These are phyloP conservation scores for Lucinisca nassula DNA, from an alignment of 2,888 invertebrate genomes.

Conservation along the genomic window DNA sequence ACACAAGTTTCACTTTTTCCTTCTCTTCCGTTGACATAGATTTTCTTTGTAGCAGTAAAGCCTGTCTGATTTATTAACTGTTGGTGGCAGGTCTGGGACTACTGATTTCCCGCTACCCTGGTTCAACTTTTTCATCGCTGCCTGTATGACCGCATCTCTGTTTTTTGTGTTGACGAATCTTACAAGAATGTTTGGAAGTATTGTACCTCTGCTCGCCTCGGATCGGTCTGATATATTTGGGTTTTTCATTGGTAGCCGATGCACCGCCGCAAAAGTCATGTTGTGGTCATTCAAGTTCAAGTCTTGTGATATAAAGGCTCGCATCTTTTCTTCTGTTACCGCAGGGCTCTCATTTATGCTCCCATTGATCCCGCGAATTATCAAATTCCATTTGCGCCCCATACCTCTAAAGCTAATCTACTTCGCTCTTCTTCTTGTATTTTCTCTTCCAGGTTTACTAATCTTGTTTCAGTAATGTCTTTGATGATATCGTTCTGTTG, in stretches of 20 bases:
- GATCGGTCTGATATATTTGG: neutral
- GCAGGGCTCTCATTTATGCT: neutral
- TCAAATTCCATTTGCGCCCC: neutral
- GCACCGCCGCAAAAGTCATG: neutral
- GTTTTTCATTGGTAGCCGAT: neutral
- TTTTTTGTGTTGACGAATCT: neutral
- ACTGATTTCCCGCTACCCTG: neutral
- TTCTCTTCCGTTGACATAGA: neutral
- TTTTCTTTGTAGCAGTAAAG: neutral
- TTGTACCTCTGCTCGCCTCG: neutral
- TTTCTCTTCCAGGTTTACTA: neutral
- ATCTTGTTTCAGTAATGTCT: neutral
- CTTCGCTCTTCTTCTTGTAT: neutral
- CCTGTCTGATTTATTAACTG: neutral
- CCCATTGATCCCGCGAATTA: neutral
- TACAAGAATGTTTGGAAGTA: neutral
- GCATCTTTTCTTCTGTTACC: neutral
- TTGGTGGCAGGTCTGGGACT: neutral
- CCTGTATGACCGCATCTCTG: neutral
- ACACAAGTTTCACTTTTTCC: neutral
- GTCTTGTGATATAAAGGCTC: neutral
- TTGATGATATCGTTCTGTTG: neutral
- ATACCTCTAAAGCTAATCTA: neutral
- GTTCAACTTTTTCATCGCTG: neutral
- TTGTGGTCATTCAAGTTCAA: neutral